Base-by-base conservation (phyloP, 2,797 vertebrate genomes). In the Australoheros facetus region DNA sequence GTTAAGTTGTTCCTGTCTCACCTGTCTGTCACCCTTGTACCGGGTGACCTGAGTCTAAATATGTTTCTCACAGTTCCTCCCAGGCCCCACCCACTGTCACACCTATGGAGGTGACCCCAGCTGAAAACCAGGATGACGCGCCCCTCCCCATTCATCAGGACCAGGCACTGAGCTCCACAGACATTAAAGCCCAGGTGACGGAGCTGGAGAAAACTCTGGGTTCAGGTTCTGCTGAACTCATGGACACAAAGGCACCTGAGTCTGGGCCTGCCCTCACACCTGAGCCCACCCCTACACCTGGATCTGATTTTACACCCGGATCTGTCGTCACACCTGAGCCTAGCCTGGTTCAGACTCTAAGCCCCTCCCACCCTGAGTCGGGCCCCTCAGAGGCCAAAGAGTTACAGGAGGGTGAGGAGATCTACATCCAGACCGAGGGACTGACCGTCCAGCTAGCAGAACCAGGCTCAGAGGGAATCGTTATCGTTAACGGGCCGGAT, bases 341-440 rank as follows among this genome's bases (percentile, higher is more conserved):
- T 14, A 56, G 60, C 37, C 56, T 56, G 1, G 21, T 10, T 37
- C 84, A 84, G 42, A 70, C 34, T 51, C 26, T 69, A 69, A 69
- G 64, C 64, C 23, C 72, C 2, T 62, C 60, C 13, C 82, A 81
- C 56, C 21, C 48, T 0, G 82, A 62, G 12, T 74, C 56, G 21
- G 16, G 34, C 19, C 26, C 53, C 8, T 34, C 17, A 0, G 82
- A 85, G 56, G 30, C 83, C 55, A 86, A 89, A 56, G 87, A 87
- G 56, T 74, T 96, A 59, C 94, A 96, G 75, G 88, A 96, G 58
- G 85, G 94, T 73, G 95, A 95, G 86, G 93, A 95, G 0, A 93
- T 96, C 80, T 96, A 96, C 79, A 95, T 97, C 90, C 95, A 96
- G 88, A 96, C 96, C 2, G 93, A 96, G 7, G 95, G 94, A 0